Conservation (phyloP, 2,797 vertebrate genomes). For the Hozukius guyotensis region DNA sequence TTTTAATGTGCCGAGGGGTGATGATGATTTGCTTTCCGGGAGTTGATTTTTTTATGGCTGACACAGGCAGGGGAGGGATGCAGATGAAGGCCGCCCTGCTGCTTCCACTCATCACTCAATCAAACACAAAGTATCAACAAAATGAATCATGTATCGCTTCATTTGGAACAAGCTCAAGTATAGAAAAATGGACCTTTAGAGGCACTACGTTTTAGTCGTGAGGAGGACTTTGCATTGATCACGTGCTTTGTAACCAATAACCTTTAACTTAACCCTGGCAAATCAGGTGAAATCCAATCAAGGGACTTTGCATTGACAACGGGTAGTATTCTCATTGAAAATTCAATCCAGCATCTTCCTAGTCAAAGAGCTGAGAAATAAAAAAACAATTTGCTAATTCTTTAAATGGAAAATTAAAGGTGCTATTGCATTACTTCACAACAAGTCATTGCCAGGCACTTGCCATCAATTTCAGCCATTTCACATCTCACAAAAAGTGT, state of each 20-base stretch:
- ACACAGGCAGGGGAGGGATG: conserved; percentile 36
- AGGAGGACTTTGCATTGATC: not conserved
- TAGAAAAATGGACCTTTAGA: not conserved
- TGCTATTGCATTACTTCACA: too few species aligned
- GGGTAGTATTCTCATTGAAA: not conserved
- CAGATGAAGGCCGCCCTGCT: conserved; percentile 56
- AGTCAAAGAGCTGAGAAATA: not conserved
- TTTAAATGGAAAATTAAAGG: not conserved
- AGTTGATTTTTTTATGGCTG: conserved; percentile 44
- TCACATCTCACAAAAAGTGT: too few species aligned
- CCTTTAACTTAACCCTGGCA: not conserved
- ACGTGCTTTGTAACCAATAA: not conserved
- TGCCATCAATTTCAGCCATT: too few species aligned
- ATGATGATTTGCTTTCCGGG: conserved; percentile 60
- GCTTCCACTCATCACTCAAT: conserved; percentile 60
- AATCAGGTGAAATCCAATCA: not conserved
- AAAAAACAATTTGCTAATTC: not conserved
- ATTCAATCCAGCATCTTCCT: not conserved
- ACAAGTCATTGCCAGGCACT: too few species aligned
- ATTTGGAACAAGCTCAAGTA: conserved; percentile 1
- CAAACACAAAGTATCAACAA: conserved; percentile 51
- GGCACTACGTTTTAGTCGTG: not conserved
- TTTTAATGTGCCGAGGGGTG: conserved; percentile 42
- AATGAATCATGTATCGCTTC: conserved; percentile 17
- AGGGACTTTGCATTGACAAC: not conserved